Base-by-base conservation (phyloP, 2,888 invertebrate genomes). In the Cheilosia pagana region DNA sequence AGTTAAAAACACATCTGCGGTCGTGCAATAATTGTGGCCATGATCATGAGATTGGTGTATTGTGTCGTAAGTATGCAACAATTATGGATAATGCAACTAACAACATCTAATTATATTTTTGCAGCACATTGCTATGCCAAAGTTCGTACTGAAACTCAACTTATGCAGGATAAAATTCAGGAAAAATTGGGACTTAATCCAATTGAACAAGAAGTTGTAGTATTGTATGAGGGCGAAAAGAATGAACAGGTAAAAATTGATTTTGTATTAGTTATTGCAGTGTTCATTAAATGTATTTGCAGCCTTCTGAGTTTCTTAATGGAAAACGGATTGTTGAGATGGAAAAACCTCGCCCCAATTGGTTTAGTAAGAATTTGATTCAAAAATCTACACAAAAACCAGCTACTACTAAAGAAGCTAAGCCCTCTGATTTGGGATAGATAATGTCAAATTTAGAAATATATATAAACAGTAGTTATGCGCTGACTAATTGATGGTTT, bases 361-460 rank as follows among this genome's bases (percentile, higher is more conserved):
- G 98, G 98, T 98, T 98, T 89, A 95, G 96, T 87, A 95, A 95
- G 88, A 97, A 97, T 92, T 93, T 98, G 62, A 92, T 97, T 21
- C 95, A 97, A 89, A 95, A 95, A 89, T 94, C 95, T 0, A 96
- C 96, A 19, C 95, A 96, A 88, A 94, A 95, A 87, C 93, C 95
- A 48, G 94, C 95, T 0, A 93, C 93, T 41, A 94, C 94, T n/a
- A 95, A 94, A 87, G 95, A 96, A 91, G 94, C 95, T 0, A 96
- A 96, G 90, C 95, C 96, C 41, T 94, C 94, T 53, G 94, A 96
- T 88, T 92, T 96, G 89, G 95, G 95, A 79, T 96, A 94, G 91
- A 83, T 5, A 14, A 19, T 16, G 10, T 14, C 6, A 16, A 48
- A 57, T 50, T 43, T 57, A 50, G 28, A 31, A 39, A 52, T 28